These are phyloP conservation scores for Chaetura pelagica DNA, from an alignment of 2,113 vertebrate species.

Conservation along the genomic window DNA sequence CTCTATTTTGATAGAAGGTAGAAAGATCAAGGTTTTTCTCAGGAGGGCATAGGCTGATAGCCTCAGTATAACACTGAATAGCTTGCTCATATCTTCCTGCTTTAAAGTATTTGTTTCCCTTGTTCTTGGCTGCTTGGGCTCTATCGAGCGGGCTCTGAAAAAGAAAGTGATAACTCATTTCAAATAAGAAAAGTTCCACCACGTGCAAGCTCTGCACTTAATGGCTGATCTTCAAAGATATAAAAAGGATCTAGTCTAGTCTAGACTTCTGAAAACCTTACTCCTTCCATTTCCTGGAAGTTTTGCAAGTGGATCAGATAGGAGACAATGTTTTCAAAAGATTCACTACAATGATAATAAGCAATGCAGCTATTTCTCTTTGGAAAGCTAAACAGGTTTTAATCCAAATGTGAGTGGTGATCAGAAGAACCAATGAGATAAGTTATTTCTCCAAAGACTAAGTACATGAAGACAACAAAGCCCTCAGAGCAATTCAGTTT, in stretches of 20 bases:
- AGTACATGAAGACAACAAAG: not conserved
- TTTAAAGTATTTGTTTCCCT: slow-evolving; percentile 99
- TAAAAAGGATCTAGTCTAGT: not conserved
- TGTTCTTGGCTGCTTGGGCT: slow-evolving; percentile 96
- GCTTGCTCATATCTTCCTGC: slow-evolving; percentile 95
- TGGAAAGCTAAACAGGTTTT: not conserved
- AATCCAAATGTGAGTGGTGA: not conserved
- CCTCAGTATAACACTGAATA: slow-evolving; percentile 98
- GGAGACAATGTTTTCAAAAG: not conserved
- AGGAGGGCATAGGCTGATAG: slow-evolving; percentile 90
- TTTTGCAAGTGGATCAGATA: not conserved
- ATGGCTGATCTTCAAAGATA: not conserved
- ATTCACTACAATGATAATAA: not conserved
- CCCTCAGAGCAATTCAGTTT: not conserved
- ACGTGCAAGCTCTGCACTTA: not conserved
- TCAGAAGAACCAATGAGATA: not conserved
- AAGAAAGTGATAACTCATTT: not conserved
- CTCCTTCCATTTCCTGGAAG: not conserved
- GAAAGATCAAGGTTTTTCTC: slow-evolving; percentile 94
- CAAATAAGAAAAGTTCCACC: not conserved
- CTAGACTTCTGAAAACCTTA: not conserved
- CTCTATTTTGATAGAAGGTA: slow-evolving; percentile 98
- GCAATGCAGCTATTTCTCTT: not conserved
- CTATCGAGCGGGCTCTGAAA: slow-evolving; percentile 91
- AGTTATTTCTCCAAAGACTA: not conserved